Evolutionary conservation across 2,888 invertebrate genomes (phyloP).

Genomic region (Agonopterix subpropinquella): DNA sequence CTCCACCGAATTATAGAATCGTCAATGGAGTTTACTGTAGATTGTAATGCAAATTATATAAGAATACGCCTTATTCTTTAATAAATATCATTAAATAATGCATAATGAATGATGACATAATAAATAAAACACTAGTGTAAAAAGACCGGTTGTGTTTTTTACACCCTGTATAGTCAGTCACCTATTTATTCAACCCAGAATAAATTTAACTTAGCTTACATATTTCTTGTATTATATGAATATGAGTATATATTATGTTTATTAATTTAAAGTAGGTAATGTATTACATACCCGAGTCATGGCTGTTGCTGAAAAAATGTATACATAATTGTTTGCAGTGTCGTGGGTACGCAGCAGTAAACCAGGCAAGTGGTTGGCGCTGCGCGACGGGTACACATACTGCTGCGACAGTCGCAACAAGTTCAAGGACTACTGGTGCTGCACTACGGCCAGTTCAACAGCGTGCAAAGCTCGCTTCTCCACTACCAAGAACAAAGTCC

Average conservation of each 20-base stretch:
- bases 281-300: too few species aligned
- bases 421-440: slow-evolving; percentile 3
- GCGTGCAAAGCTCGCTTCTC: slow-evolving; percentile 57
- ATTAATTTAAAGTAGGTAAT: too few species aligned
- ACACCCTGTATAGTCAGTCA: too few species aligned
- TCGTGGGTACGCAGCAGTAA: background rate
- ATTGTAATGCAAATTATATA: background rate
- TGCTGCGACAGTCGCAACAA: slow-evolving; percentile 7
- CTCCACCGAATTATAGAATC: background rate
- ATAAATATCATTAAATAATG: background rate
- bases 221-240: too few species aligned
- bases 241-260: too few species aligned
- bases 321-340: background rate
- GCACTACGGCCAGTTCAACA: slow-evolving; percentile 5
- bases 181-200: too few species aligned
- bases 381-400: slow-evolving; percentile 9
- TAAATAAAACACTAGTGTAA: too few species aligned
- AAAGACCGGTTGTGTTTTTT: too few species aligned
- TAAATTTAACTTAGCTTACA: too few species aligned
- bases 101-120: background rate
- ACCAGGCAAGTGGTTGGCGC: background rate
- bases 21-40: background rate
- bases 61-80: background rate
- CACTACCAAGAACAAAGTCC: slow-evolving; percentile 48
- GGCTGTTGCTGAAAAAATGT: too few species aligned